Evolutionary conservation across 1,140 invertebrate species (phyloP).

Genomic region (Aphaenogaster floridana): DNA sequence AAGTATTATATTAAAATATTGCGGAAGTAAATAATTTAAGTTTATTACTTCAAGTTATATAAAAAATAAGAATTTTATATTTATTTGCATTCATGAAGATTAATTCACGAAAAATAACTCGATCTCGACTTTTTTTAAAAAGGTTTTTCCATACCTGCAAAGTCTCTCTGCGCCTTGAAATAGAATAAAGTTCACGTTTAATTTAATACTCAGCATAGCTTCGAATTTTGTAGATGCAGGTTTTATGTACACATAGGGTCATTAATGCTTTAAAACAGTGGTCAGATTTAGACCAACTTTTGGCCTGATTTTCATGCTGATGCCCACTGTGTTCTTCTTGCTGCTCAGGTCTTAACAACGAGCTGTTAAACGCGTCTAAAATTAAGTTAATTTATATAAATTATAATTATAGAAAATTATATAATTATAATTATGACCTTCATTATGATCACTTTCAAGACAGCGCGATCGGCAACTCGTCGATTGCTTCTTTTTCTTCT

Average conservation of each 20-base stretch:
- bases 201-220: not conserved
- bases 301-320: not conserved
- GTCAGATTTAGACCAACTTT: not conserved
- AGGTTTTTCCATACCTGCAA: not conserved
- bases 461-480: not conserved
- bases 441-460: too few species aligned
- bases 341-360: not conserved
- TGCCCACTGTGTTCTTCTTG: not conserved
- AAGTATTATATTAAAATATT: not conserved
- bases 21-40: not conserved
- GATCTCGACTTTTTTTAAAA: not conserved
- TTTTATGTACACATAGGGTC: not conserved
- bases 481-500: too few species aligned
- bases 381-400: not conserved
- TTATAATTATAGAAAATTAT: not conserved
- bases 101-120: not conserved
- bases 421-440: not conserved
- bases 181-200: slow-evolving; percentile 11
- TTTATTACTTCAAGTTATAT: not conserved
- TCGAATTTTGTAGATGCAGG: slow-evolving; percentile 8
- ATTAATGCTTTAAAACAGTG: not conserved
- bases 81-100: not conserved
- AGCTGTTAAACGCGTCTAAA: not conserved
- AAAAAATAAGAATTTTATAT: not conserved
- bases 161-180: not conserved